Evolutionary conservation across 2,113 vertebrate genomes (phyloP), one percentile per base, ranked within the genome.

Genomic region (Martes martes): DNA sequence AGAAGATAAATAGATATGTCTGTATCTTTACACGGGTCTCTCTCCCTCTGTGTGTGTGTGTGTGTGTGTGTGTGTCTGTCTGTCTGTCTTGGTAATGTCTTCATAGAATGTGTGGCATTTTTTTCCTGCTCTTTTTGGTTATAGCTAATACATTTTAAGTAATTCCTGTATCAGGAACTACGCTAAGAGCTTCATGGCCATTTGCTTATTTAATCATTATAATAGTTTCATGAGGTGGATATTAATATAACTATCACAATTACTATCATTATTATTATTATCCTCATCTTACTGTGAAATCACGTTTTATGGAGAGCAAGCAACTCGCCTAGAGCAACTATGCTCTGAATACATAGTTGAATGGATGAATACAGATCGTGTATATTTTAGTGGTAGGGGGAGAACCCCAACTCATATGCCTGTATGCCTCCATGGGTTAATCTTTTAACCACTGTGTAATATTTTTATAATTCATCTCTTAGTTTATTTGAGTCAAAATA

Each of bases 181-280:
- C 55, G 86, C 88, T 97, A 91, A 95, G 82, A 97, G 31, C 31
- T 78, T 95, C 82, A 85, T 85, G 78, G 50, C 55, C 78, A 96
- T 91, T 96, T 93, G 76, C 86, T 95, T 95, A 93, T 61, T 93
- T 97, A 96, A 95, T 96, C 74, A 47, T 81, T 71, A 39, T 13
- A 91, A 42, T 71, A 71, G 16, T 59, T 92, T 96, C 92, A 84
- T 84, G 80, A 97, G n/a, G 6, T 76, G 71, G 63, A 6, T 88
- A 87, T 76, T 95, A 93, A 85, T 93, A n/a, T 45, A 76, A 92
- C 87, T 80, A 84, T 67, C 42, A 80, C 23, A 55, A 63, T 80
- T 57, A 23, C 1, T 76, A 42, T 23, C 55, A 91, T 61, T 94
- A 80, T 78, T 93, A 83, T 83, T 91, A 95, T 80, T 80, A 79